Evolutionary conservation across 2,113 vertebrate genomes (phyloP).

Genomic region (Zingel zingel): DNA sequence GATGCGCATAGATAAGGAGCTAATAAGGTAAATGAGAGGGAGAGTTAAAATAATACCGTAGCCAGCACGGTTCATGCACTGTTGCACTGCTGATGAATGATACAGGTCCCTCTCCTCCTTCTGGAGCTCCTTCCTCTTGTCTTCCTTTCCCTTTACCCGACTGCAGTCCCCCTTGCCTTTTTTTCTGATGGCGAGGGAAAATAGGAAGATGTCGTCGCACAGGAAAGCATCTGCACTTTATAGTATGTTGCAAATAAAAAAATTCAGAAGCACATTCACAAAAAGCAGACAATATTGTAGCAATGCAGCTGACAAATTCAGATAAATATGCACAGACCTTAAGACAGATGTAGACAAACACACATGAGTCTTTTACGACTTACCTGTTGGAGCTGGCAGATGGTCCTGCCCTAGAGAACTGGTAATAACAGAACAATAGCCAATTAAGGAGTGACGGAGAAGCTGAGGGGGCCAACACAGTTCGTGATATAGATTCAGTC

Average conservation of each 20-base stretch:
- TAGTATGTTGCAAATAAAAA: constrained; percentile 4
- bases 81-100: constrained; percentile 77
- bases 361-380: constrained; percentile 42
- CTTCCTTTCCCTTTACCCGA: constrained; percentile 14
- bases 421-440: constrained; percentile 75
- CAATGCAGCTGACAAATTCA: constrained; percentile 19
- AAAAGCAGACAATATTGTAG: background rate
- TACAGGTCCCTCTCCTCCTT: constrained; percentile 52
- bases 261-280: background rate
- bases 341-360: constrained; percentile 65
- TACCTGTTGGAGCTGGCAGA: constrained; percentile 79
- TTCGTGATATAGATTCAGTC: constrained; percentile 71
- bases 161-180: constrained; percentile 6
- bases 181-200: constrained; percentile 4
- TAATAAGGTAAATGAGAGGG: constrained; percentile 80
- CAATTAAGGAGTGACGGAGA: constrained; percentile 72
- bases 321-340: constrained; percentile 40
- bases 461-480: constrained; percentile 61
- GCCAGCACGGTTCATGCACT: constrained; percentile 72
- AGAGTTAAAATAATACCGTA: constrained; percentile 77
- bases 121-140: constrained; percentile 41
- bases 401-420: constrained; percentile 75
- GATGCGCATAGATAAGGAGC: constrained; percentile 78
- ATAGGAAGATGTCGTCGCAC: background rate
- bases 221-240: background rate